phyloP scores from a whole-genome alignment of 37 sponge, comb jelly and placozoan species.

The Cliona cf. orientalis region DNA sequence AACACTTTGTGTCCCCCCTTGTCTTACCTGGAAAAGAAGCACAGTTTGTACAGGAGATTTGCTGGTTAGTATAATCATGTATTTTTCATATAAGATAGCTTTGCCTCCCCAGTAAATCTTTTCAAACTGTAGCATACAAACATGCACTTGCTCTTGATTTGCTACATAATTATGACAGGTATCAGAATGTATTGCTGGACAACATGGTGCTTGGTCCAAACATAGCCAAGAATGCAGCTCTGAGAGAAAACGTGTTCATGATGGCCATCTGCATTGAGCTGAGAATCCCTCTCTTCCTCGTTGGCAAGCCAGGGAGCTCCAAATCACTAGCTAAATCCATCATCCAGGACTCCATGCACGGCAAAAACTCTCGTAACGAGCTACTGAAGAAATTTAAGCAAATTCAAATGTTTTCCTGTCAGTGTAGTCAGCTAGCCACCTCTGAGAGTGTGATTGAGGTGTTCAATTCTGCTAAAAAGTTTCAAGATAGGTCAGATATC shows the following conservation, averaged over 20 bases:
- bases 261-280: conserved; percentile 93
- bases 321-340: conserved; percentile 91
- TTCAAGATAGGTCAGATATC: conserved; percentile 63
- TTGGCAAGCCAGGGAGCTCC: conserved; percentile 95
- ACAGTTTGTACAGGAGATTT: conserved; percentile 65
- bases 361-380: conserved; percentile 49
- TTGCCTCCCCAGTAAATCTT: too few species aligned
- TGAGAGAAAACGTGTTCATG: conserved; percentile 96
- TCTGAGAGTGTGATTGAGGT: conserved; percentile 84
- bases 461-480: conserved; percentile 67
- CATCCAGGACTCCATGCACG: conserved; percentile 80
- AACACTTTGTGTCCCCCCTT: conserved; percentile 42
- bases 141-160: too few species aligned
- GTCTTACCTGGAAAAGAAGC: conserved; percentile 39
- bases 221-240: conserved; percentile 87
- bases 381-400: conserved; percentile 78
- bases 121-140: too few species aligned
- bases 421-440: conserved; percentile 90
- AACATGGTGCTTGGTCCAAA: conserved; percentile 78
- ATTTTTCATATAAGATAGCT: too few species aligned
- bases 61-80: conserved; percentile 40
- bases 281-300: conserved; percentile 89
- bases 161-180: too few species aligned
- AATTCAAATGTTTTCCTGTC: conserved; percentile 85
- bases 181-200: conserved; percentile 84